Percentiles rank a stretch among this genome's conserved stretches.
phyloP scores from a whole-genome alignment of 2,113 vertebrate genomes.

The Callopanchax toddi region DNA sequence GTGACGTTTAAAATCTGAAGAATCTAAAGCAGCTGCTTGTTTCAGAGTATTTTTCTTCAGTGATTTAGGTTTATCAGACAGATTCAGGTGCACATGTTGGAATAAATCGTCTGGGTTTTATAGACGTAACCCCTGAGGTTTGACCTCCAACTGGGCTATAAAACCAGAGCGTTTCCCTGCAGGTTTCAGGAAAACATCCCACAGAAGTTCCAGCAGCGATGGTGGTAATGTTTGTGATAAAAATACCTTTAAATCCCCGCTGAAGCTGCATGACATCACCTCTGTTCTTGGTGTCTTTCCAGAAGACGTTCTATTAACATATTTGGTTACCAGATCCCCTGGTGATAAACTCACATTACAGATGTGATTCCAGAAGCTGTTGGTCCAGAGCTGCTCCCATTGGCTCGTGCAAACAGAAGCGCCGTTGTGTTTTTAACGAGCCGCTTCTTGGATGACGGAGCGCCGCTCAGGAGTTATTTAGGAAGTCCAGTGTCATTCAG shows the following conservation, averaged over 20 bases:
- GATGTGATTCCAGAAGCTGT: slow-evolving; percentile 30
- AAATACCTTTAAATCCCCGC: slow-evolving; percentile 6
- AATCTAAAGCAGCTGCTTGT: too few species aligned
- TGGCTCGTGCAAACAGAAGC: slow-evolving; percentile 21
- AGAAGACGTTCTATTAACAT: slow-evolving; percentile 15
- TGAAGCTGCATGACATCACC: slow-evolving; percentile 35
- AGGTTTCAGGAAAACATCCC: background rate
- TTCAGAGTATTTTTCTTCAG: too few species aligned
- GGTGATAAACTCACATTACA: slow-evolving; percentile 35
- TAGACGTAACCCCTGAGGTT: background rate
- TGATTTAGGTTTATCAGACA: slow-evolving; percentile 1
- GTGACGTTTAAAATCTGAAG: too few species aligned
- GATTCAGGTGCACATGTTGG: background rate
- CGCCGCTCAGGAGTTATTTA: background rate
- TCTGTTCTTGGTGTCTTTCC: slow-evolving; percentile 10
- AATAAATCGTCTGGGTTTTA: slow-evolving; percentile 7
- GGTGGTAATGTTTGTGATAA: slow-evolving; percentile 1
- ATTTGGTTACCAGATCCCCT: slow-evolving; percentile 25
- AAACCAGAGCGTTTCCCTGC: background rate
- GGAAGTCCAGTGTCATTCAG: background rate
- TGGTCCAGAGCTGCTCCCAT: slow-evolving; percentile 14
- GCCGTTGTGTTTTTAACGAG: slow-evolving; percentile 18
- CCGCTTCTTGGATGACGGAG: slow-evolving; percentile 5
- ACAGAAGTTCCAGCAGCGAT: background rate
- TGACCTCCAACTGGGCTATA: background rate